These are phyloP conservation scores for Calidris pugnax DNA, from an alignment of 2,113 vertebrate species.

Conservation along the genomic window DNA sequence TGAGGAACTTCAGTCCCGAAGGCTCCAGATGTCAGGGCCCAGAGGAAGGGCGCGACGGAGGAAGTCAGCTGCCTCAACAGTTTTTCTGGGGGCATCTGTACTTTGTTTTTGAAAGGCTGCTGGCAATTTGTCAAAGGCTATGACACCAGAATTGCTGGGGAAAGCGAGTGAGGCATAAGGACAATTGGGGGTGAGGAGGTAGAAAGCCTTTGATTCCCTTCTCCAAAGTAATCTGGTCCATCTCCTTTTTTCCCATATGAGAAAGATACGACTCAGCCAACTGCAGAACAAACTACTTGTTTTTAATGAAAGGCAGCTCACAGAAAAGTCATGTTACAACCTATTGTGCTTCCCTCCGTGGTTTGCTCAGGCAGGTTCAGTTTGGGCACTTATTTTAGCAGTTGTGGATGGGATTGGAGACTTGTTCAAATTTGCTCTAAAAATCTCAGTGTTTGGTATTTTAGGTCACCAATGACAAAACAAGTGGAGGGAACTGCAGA, in stretches of 20 bases:
- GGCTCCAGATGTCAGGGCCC: background rate
- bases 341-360: too few species aligned
- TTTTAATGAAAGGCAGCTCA: background rate
- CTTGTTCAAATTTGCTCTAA: background rate
- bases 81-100: background rate
- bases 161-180: background rate
- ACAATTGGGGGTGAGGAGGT: background rate
- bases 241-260: background rate
- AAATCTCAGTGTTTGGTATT: background rate
- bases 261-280: background rate
- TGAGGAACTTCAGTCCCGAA: slow-evolving; percentile 10
- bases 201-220: background rate
- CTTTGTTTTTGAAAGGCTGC: background rate
- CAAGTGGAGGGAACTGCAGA: background rate
- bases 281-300: background rate
- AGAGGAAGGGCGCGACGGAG: background rate
- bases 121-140: background rate
- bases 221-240: background rate
- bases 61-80: background rate
- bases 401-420: background rate
- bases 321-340: background rate
- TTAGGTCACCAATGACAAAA: background rate
- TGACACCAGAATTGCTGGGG: background rate
- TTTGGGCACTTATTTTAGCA: background rate
- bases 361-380: background rate